Base-by-base conservation (phyloP, 2,113 vertebrate genomes). In the Prinia subflava region DNA sequence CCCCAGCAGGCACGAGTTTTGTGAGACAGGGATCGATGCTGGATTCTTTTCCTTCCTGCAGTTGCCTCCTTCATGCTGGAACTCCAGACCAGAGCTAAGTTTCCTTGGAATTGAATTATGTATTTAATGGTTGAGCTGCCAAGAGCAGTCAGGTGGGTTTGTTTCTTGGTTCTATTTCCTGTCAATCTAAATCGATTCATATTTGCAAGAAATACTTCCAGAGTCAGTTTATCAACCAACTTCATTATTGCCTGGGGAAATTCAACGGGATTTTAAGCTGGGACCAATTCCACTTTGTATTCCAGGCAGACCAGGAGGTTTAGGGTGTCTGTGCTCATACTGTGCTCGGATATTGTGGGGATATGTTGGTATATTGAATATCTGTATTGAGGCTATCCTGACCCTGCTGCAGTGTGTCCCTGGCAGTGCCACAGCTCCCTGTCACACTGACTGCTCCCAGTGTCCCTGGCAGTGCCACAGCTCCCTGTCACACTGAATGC, bases 151-250 rank as follows among this genome's bases (percentile, higher is more conserved):
- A 55, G 77, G 41, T 52, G 35, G 7, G 2, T 30, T 88, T 57
- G 31, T 11, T n/a, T 16, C 59, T 65, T 78, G 77, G 20, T 76
- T 93, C 25, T 35, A 50, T 90, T 94, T 83, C 75, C 71, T 64
- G 19, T 27, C 68, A 42, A 71, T 81, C 78, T 67, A 31, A 91
- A 95, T 59, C 33, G 23, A 86, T 94, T 56, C 75, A 75, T 52
- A 55, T 52, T 69, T 90, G 75, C 60, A 77, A 81, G 71, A 80
- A 95, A 85, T 31, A n/a, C 44, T 87, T 81, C 52, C 77, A 79
- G 77, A 93, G 68, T 86, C 44, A 74, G 89, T 97, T 93, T 88
- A 74, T 80, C 63, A 31, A 91, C 42, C 37, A 78, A 23, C 39
- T 88, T 73, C 85, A 33, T n/a, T 59, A 55, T 50, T 57, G 59